Percentiles rank a stretch among this genome's conserved stretches.
phyloP scores from a whole-genome alignment of 2,797 vertebrate species.

The Micrastur ruficollis region DNA sequence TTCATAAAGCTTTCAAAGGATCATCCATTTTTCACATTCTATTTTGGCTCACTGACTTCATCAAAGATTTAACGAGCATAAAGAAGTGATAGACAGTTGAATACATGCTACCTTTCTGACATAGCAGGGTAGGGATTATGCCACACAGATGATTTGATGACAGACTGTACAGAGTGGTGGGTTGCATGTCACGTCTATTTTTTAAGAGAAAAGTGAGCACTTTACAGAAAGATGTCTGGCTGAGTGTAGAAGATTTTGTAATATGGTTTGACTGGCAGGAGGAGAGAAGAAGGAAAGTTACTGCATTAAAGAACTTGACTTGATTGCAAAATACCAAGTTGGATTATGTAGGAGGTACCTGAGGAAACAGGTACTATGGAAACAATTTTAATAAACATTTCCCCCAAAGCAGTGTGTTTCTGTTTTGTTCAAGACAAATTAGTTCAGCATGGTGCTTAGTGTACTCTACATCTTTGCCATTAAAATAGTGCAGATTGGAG shows the following conservation, averaged over 20 bases:
- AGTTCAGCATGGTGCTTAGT: background rate
- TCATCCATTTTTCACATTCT: background rate
- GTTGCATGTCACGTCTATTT: background rate
- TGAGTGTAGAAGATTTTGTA: background rate
- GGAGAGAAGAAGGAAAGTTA: background rate
- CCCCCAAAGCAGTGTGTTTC: background rate
- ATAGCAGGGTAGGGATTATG: background rate
- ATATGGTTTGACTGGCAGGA: background rate
- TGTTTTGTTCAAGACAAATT: background rate
- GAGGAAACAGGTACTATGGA: background rate
- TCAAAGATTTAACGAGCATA: background rate
- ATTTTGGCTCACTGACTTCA: conserved; percentile 14
- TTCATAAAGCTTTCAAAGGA: background rate
- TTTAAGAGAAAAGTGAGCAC: background rate
- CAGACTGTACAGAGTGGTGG: background rate
- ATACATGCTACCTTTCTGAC: background rate
- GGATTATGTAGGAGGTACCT: background rate
- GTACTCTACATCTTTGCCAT: background rate
- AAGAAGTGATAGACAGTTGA: conserved; percentile 24
- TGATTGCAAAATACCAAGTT: background rate
- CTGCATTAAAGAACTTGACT: background rate
- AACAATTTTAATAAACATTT: background rate
- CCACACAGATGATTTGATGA: background rate
- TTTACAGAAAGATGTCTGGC: background rate
- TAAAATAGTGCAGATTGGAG: background rate